These are phyloP conservation scores for Drosophila tropicalis DNA, from an alignment of 1,140 invertebrate species.

Conservation along the genomic window DNA sequence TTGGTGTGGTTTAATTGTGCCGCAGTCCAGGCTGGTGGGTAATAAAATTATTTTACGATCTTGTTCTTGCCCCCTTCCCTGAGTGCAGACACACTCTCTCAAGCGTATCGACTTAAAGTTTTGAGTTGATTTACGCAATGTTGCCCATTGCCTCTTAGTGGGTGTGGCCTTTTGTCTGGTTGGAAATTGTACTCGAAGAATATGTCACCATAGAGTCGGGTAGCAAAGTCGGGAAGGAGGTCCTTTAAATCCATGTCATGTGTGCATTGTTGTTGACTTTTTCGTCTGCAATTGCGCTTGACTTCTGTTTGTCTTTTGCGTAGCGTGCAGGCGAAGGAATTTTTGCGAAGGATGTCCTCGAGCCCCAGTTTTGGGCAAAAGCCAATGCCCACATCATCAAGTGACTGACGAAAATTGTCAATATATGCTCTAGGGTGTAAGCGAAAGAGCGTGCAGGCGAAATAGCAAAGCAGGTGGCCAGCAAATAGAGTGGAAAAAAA, in stretches of 20 bases:
- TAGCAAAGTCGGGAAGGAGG: background rate
- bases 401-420: slow-evolving; percentile 33
- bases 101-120: slow-evolving; percentile 62
- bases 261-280: slow-evolving; percentile 59
- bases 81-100: slow-evolving; percentile 1
- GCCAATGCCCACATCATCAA: slow-evolving; percentile 41
- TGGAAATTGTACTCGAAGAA: slow-evolving; percentile 9
- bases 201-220: slow-evolving; percentile 16
- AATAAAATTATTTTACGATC: slow-evolving; percentile 80
- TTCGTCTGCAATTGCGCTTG: slow-evolving; percentile 46
- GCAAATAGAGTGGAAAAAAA: slow-evolving; percentile 32
- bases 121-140: slow-evolving; percentile 66
- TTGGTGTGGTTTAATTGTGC: slow-evolving; percentile 67
- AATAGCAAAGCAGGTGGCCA: slow-evolving; percentile 23
- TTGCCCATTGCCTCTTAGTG: slow-evolving; percentile 35
- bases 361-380: slow-evolving; percentile 14
- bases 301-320: slow-evolving; percentile 32
- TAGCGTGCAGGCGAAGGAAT: background rate
- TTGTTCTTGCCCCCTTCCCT: slow-evolving; percentile 34
- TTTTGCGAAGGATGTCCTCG: background rate
- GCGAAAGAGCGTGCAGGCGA: background rate
- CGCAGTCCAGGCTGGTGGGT: slow-evolving; percentile 65
- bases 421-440: slow-evolving; percentile 18
- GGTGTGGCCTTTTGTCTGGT: slow-evolving; percentile 41
- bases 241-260: slow-evolving; percentile 35